Conservation (phyloP, 2,888 invertebrate genomes). For the Andricus curvator region DNA sequence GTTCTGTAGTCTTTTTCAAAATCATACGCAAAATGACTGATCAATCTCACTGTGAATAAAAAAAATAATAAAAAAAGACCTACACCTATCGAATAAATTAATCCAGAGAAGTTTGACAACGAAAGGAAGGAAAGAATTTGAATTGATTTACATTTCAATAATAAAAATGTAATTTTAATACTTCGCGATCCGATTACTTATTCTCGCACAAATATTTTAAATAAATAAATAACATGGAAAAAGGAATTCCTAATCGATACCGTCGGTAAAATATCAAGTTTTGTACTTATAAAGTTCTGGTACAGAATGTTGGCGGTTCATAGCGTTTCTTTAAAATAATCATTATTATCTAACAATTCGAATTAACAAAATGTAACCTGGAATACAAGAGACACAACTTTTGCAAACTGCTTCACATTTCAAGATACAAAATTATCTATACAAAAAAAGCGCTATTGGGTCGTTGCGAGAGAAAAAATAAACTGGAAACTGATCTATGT, state of each 20-base stretch:
- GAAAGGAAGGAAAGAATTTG: not conserved
- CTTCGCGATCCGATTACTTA: not conserved
- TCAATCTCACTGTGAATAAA: not conserved
- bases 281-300: slow-evolving; percentile 38
- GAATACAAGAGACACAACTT: slow-evolving; percentile 5
- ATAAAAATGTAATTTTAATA: slow-evolving; percentile 1
- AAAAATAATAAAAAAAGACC: slow-evolving; percentile 16
- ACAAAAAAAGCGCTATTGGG: slow-evolving; percentile 2
- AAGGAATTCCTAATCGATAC: slow-evolving; percentile 6
- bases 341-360: not conserved
- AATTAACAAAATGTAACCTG: not conserved
- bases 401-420: slow-evolving; percentile 16
- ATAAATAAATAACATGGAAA: slow-evolving; percentile 39
- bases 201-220: slow-evolving; percentile 9
- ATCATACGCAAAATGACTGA: not conserved
- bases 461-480: not conserved
- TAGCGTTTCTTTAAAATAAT: not conserved
- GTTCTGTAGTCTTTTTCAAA: not conserved
- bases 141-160: not conserved
- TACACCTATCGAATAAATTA: not conserved
- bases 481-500: slow-evolving; percentile 8
- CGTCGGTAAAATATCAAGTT: slow-evolving; percentile 27
- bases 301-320: slow-evolving; percentile 5
- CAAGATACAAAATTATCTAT: slow-evolving; percentile 32
- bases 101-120: not conserved